Evolutionary conservation across 2,888 invertebrate genomes (phyloP), one percentile per base, ranked within the genome.

Genomic region (Melanostoma scalare): DNA sequence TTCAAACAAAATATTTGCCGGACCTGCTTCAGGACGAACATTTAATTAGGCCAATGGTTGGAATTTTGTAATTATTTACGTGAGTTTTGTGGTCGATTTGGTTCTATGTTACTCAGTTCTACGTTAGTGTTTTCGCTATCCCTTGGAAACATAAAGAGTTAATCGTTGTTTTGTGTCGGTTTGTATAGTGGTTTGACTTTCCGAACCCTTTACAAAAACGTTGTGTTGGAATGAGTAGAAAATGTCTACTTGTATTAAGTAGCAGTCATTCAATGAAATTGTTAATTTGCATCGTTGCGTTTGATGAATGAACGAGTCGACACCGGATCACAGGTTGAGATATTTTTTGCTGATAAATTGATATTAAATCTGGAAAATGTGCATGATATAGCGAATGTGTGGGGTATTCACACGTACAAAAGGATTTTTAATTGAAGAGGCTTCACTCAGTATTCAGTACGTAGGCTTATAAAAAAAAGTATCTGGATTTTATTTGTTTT

Each of bases 41-140:
- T 84, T 84, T 84, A 84, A 84, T 84, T 84, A 78, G 78, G 74
- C 56, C 84, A 84, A 68, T 69, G 71, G 73, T 71, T 74, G 84
- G 84, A 84, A 79, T 84, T 84, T 84, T 84, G 79, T 78, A 84
- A 84, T 84, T 79, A 84, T 74, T 79, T 84, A 84, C 73, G 74
- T 44, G 60, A 63, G 60, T 74, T 78, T 84, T 63, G 74, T 48
- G 72, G 84, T 74, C 79, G 65, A 84, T 79, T 84, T 84, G 74
- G 36, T 74, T 78, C 56, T 36, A 42, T 71, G 46, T 63, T 50
- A 1, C 20, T 1, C 61, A 44, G 40, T 52, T 65, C 35, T 6
- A 52, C 42, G 20, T 35, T 38, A 4, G 30, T 63, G 40, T 35
- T 55, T n/a, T n/a, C n/a, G n/a, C 61, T 46, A 48, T 36, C 30